Percentiles rank a stretch among this genome's conserved stretches.
These are phyloP conservation scores for Galagoides demidoff DNA, from an alignment of 2,797 vertebrate genomes.

Conservation along the genomic window DNA sequence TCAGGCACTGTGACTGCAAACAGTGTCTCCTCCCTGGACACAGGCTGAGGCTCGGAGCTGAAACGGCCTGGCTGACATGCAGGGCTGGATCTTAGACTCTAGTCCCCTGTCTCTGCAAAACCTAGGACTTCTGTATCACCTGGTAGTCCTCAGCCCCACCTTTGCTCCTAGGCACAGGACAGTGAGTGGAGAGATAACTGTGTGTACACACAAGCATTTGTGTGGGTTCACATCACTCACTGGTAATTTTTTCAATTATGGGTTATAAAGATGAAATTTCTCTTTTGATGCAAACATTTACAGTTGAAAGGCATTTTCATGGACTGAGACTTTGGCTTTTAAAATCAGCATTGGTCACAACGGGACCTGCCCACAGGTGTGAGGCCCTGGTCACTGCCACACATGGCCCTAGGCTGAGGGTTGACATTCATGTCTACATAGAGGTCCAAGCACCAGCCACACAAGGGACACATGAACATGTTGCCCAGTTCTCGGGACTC, in stretches of 20 bases:
- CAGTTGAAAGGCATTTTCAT: background rate
- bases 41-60: no score
- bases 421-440: background rate
- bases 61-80: no score
- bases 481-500: no score
- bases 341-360: no score
- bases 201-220: background rate
- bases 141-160: accelerated
- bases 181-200: accelerated
- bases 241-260: background rate
- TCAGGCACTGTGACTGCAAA: no score
- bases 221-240: accelerated
- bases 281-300: background rate
- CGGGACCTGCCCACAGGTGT: accelerated
- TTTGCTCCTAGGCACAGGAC: no score
- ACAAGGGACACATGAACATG: no score
- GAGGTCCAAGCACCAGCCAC: background rate
- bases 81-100: background rate
- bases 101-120: background rate
- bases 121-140: background rate
- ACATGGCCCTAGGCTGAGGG: background rate
- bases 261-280: background rate
- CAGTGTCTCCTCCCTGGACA: accelerated
- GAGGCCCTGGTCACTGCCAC: background rate
- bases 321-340: background rate